Conservation (phyloP, 2,113 vertebrate genomes). For the Girardinichthys multiradiatus region DNA sequence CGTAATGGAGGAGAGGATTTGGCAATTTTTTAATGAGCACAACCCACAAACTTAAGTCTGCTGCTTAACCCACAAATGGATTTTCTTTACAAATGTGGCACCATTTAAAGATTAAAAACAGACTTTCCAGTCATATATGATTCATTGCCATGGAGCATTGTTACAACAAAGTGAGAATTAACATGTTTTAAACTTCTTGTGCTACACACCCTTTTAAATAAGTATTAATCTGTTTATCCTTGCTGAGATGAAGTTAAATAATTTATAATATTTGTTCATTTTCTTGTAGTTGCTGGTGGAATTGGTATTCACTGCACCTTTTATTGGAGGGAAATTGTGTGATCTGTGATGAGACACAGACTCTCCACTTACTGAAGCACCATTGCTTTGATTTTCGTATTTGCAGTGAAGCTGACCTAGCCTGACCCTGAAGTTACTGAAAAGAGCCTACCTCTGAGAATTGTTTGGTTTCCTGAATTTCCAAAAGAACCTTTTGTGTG, state of each 20-base stretch:
- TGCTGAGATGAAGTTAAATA: neutral
- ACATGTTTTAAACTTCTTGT: neutral
- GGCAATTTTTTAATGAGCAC: too few species aligned
- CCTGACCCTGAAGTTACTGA: neutral
- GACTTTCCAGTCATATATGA: too few species aligned
- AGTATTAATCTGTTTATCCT: neutral
- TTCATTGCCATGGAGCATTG: too few species aligned
- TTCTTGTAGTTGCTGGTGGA: neutral
- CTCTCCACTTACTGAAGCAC: constrained; percentile 1
- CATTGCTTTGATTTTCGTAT: neutral
- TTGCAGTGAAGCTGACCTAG: neutral
- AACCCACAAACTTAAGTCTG: too few species aligned
- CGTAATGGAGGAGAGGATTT: too few species aligned
- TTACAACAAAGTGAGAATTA: too few species aligned
- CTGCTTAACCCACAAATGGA: too few species aligned
- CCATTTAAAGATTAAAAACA: too few species aligned
- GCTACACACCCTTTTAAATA: neutral
- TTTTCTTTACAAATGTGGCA: too few species aligned
- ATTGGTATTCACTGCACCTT: constrained; percentile 13
- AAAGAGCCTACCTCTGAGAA: constrained; percentile 3
- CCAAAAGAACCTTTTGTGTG: neutral
- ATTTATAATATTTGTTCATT: constrained; percentile 1
- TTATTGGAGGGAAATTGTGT: constrained; percentile 6
- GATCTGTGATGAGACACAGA: constrained; percentile 3
- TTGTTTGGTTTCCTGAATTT: constrained; percentile 9